Evolutionary conservation across 2,888 invertebrate genomes (phyloP).

Genomic region (Formica aserva): DNA sequence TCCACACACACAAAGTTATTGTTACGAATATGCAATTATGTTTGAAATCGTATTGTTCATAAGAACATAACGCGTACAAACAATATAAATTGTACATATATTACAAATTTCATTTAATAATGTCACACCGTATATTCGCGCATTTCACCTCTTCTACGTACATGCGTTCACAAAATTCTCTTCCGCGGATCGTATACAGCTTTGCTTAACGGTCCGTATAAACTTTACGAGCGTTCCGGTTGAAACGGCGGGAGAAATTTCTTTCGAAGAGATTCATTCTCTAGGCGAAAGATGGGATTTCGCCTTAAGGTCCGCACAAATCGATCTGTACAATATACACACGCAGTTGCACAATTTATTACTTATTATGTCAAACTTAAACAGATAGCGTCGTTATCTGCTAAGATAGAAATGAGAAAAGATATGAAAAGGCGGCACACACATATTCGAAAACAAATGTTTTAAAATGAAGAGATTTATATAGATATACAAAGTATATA

Average conservation of each 20-base stretch:
- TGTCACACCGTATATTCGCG: constrained; percentile 33
- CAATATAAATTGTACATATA: background rate
- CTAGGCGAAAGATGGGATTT: background rate
- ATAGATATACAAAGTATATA: background rate
- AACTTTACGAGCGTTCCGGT: constrained; percentile 72
- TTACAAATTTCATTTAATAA: constrained; percentile 57
- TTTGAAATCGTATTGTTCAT: background rate
- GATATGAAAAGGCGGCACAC: background rate
- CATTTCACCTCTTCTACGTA: constrained; percentile 41
- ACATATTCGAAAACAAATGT: background rate
- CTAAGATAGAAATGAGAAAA: background rate
- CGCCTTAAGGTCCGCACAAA: constrained; percentile 6
- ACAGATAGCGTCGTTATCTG: background rate
- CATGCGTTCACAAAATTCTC: constrained; percentile 45
- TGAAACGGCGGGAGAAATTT: constrained; percentile 66
- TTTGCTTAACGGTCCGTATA: constrained; percentile 75
- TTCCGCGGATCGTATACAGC: constrained; percentile 59
- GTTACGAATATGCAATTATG: background rate
- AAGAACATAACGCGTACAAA: background rate
- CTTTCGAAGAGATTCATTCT: constrained; percentile 63
- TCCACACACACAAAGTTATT: background rate
- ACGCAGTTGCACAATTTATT: background rate
- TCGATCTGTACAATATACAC: background rate
- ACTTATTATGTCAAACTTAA: background rate
- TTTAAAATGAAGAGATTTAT: background rate